Percentiles rank a stretch among this genome's conserved stretches.
Conservation (phyloP, 2,888 invertebrate species). For the Agrochola lota region DNA sequence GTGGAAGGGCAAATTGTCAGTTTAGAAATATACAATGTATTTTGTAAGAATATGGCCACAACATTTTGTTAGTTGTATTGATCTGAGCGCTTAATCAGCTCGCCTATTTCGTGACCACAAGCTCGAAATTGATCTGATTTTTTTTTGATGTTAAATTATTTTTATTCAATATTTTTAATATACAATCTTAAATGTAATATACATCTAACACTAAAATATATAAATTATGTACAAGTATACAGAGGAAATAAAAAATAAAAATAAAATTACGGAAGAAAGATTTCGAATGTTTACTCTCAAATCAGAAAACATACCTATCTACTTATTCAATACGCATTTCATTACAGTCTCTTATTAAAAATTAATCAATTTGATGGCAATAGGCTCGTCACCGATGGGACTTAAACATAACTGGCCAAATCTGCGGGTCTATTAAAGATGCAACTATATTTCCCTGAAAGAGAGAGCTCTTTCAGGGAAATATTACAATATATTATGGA, state of each 20-base stretch:
- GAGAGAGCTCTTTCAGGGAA: not conserved
- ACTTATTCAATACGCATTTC: not conserved
- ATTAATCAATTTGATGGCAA: not conserved
- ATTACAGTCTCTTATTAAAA: no score
- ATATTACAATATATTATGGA: not conserved
- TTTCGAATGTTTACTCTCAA: not conserved
- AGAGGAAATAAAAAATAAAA: no score
- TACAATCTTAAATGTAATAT: no score
- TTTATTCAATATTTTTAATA: no score
- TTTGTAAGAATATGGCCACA: not conserved
- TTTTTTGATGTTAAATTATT: no score
- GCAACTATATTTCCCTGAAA: no score
- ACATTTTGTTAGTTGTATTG: not conserved
- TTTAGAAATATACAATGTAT: not conserved
- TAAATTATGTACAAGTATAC: no score
- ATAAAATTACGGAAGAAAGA: no score
- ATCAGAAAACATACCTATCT: not conserved
- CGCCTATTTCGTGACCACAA: no score
- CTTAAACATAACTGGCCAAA: not conserved
- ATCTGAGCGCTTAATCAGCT: no score
- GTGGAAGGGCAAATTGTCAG: not conserved
- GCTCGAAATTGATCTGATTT: not conserved
- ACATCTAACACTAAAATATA: no score
- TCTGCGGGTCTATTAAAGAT: no score
- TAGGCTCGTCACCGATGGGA: not conserved